Percentiles rank a stretch among this genome's conserved stretches.
phyloP scores from a whole-genome alignment of 1,140 invertebrate species.

The Saccostrea echinata region DNA sequence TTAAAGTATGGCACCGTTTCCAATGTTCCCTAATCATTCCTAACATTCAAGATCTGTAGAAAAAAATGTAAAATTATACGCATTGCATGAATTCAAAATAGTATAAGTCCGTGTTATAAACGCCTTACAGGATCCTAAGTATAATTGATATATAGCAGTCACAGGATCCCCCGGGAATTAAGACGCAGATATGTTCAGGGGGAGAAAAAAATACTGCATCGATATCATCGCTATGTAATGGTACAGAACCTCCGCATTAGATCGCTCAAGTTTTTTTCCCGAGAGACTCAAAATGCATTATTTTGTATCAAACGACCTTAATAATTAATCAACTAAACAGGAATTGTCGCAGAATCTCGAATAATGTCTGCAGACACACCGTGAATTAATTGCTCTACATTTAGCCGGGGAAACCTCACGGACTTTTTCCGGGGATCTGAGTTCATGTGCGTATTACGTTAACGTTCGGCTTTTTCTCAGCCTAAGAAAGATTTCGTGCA shows the following conservation, averaged over 20 bases:
- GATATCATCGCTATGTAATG: neutral
- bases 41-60: no score
- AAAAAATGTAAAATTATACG: no score
- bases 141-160: neutral
- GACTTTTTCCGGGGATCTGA: neutral
- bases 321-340: conserved; percentile 15
- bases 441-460: neutral
- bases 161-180: neutral
- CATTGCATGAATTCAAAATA: no score
- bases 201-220: neutral
- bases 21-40: no score
- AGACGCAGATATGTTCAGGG: no score
- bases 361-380: neutral
- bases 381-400: neutral
- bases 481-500: neutral
- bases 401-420: neutral
- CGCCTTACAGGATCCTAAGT: neutral
- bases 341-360: neutral
- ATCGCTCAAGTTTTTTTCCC: neutral
- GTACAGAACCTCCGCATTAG: neutral
- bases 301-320: neutral
- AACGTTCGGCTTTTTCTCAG: neutral
- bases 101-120: neutral
- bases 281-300: conserved; percentile 15
- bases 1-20: no score